Evolutionary conservation across 2,113 vertebrate genomes (phyloP).

Genomic region (Brachypteracias leptosomus): DNA sequence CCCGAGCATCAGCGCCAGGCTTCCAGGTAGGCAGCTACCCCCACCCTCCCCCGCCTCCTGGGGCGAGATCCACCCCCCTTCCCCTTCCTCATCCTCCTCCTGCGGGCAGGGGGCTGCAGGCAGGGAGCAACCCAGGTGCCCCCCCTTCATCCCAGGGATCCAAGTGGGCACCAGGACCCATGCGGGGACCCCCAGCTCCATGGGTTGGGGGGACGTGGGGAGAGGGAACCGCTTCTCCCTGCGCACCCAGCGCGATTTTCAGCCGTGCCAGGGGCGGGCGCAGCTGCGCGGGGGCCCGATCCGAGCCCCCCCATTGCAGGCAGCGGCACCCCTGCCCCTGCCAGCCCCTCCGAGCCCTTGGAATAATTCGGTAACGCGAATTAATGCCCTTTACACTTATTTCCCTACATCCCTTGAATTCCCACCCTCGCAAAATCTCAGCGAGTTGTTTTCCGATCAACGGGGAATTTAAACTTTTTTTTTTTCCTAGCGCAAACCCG

Average conservation of each 20-base stretch:
- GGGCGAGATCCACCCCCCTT: background rate
- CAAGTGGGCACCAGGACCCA: background rate
- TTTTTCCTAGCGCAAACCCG: background rate
- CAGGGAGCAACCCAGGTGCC: background rate
- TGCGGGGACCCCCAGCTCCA: rapidly evolving
- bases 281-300: background rate
- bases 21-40: slow-evolving; percentile 32
- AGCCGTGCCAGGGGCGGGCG: background rate
- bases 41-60: background rate
- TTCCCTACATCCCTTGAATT: background rate
- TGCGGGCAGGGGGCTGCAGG: background rate
- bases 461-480: slow-evolving; percentile 44
- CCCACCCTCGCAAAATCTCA: slow-evolving; percentile 34
- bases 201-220: background rate
- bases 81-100: background rate
- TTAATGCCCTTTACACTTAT: background rate
- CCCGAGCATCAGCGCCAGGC: background rate
- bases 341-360: background rate
- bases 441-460: background rate
- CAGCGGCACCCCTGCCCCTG: background rate
- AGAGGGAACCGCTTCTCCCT: background rate
- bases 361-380: background rate
- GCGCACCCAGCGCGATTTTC: background rate
- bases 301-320: background rate
- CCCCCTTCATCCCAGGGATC: background rate